phyloP scores from a whole-genome alignment of 2,888 invertebrate species.

The Caenorhabditis japonica region DNA sequence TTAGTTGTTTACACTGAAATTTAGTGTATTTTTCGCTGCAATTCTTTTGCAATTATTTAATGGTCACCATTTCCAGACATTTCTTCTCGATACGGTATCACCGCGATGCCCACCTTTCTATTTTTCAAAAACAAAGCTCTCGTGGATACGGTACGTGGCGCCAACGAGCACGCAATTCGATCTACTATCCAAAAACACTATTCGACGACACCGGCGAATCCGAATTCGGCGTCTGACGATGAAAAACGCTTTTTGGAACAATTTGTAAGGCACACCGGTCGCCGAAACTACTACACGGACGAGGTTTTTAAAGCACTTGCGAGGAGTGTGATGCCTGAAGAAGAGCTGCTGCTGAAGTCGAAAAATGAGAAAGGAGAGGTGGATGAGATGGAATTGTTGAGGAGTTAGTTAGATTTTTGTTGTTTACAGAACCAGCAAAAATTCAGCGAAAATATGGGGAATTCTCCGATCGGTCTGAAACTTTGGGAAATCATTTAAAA shows the following conservation, averaged over 20 bases:
- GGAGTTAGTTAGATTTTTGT: slow-evolving; percentile 45
- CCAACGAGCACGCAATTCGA: slow-evolving; percentile 86
- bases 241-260: slow-evolving; percentile 66
- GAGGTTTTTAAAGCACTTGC: slow-evolving; percentile 69
- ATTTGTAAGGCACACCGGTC: slow-evolving; percentile 1
- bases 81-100: slow-evolving; percentile 88
- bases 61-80: too few relatives aligned
- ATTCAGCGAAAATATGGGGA: too few relatives aligned
- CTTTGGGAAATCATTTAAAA: too few relatives aligned
- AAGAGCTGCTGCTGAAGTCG: slow-evolving; percentile 52
- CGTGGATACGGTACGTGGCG: slow-evolving; percentile 89
- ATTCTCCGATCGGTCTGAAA: too few relatives aligned
- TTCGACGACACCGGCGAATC: slow-evolving; percentile 53
- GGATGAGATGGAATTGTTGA: slow-evolving; percentile 40
- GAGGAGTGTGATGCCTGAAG: slow-evolving; percentile 69
- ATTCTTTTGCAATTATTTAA: too few relatives aligned
- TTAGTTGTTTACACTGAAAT: too few relatives aligned
- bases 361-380: not conserved
- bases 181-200: slow-evolving; percentile 49
- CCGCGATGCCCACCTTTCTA: slow-evolving; percentile 98
- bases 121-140: slow-evolving; percentile 87
- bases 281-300: slow-evolving; percentile 65
- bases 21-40: too few relatives aligned
- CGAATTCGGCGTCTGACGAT: slow-evolving; percentile 57
- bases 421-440: too few relatives aligned